phyloP scores from a whole-genome alignment of 2,888 invertebrate species.

The Hirtodrosophila duncani region DNA sequence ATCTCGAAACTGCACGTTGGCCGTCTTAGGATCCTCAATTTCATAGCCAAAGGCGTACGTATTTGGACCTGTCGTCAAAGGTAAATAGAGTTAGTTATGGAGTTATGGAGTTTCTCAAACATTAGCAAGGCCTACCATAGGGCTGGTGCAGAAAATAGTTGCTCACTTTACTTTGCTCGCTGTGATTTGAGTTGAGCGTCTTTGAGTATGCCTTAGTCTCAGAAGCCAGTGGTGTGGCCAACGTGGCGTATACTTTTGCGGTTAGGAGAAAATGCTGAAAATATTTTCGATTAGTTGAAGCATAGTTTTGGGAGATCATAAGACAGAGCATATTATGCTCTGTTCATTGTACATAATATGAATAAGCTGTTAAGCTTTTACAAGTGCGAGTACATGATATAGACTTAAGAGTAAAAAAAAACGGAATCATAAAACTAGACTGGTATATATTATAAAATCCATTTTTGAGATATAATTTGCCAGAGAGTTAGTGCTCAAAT shows the following conservation, averaged over 20 bases:
- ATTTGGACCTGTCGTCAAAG: slow-evolving; percentile 79
- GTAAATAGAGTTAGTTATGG: rapidly evolving
- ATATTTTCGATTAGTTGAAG: slow-evolving; percentile 8
- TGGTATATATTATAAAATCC: too few species aligned
- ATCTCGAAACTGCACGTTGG: slow-evolving; percentile 85
- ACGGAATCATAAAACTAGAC: too few species aligned
- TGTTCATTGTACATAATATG: too few species aligned
- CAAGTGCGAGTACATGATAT: too few species aligned
- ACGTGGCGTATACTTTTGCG: slow-evolving; percentile 47
- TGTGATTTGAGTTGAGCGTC: slow-evolving; percentile 17
- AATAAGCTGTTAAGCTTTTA: too few species aligned
- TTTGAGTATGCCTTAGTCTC: slow-evolving; percentile 34
- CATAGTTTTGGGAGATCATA: slow-evolving; percentile 31
- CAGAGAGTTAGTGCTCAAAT: too few species aligned
- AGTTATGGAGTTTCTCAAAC: not conserved
- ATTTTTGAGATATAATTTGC: too few species aligned
- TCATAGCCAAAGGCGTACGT: slow-evolving; percentile 87
- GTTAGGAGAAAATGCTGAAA: slow-evolving; percentile 34
- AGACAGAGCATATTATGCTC: too few species aligned
- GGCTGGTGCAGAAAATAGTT: slow-evolving; percentile 71
- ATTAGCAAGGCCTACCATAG: slow-evolving; percentile 58
- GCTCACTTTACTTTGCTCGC: slow-evolving; percentile 31
- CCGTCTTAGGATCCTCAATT: slow-evolving; percentile 82
- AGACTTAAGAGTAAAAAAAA: too few species aligned
- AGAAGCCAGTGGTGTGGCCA: slow-evolving; percentile 16